Base-by-base conservation (phyloP, 2,113 vertebrate genomes). In the Hystrix brachyura region DNA sequence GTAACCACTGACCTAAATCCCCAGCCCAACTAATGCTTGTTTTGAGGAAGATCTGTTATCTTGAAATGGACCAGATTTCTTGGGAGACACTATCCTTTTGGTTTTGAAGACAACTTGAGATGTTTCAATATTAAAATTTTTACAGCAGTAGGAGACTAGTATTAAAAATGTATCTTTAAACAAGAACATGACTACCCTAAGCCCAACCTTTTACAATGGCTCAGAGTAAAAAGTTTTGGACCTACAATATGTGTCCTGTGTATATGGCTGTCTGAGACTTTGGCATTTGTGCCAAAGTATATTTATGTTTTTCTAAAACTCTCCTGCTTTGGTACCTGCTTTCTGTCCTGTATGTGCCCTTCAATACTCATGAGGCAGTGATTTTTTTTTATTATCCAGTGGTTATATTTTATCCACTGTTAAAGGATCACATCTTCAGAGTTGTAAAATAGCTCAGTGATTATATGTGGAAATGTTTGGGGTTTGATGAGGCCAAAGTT, bases 151-250 rank as follows among this genome's bases (percentile, higher is more conserved):
- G 87, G 96, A 98, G 87, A 96, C 97, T 81, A 89, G 95, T 96
- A 98, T 98, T 98, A 98, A 98, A 98, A 98, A 94, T 90, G 12
- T 8, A 0, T 94, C 97, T 98, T 98, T 98, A 98, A 98, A 98
- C 98, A 98, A 53, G 27, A 79, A 32, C 48, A 53, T 79, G 76
- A 53, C 48, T 53, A 14, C 62, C 64, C 60, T 98, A 97, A 98
- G 97, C 83, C 55, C 78, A 97, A 81, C 93, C 97, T 97, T 97
- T 98, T 97, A 96, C 25, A 25, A 94, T 38, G 53, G 92, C 85
- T 92, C 90, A 48, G 91, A 78, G 79, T 72, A 69, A 96, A 90
- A 97, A 96, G 93, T 3, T 91, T 97, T 93, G 80, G 53, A 94
- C 64, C 87, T 38, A 76, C 71, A 94, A 1, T 82, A 46, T 93